A percentile compares a stretch with the other conserved stretches of the same genome.
Conservation (phyloP, 2,113 vertebrate genomes). For the Percopsis transmontana region DNA sequence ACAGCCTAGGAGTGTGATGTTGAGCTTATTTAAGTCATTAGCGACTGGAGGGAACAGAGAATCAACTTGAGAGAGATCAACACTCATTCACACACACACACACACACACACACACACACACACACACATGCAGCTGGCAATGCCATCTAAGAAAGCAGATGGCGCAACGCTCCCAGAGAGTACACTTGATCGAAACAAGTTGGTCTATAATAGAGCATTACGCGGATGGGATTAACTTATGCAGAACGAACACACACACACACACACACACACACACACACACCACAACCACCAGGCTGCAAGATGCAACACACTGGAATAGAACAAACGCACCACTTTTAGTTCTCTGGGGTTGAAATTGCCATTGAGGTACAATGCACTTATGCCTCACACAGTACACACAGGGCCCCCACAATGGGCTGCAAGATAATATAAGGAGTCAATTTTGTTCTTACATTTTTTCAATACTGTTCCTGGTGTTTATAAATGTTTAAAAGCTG, state of each 20-base stretch:
- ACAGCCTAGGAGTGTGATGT: constrained; percentile 50
- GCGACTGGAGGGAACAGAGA: constrained; percentile 43
- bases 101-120: constrained; percentile 10
- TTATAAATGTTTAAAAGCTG: no score
- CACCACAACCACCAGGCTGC: constrained; percentile 10
- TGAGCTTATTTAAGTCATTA: constrained; percentile 67
- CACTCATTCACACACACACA: constrained; percentile 8
- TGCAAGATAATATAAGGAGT: no score
- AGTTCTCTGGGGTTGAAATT: no score
- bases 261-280: constrained; percentile 25
- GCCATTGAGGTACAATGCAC: no score
- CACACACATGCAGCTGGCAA: constrained; percentile 21
- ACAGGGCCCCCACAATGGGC: no score
- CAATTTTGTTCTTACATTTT: no score
- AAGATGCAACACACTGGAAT: not conserved
- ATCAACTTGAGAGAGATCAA: constrained; percentile 6
- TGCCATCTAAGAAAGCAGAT: constrained; percentile 59
- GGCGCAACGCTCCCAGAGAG: constrained; percentile 58
- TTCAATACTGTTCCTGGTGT: no score
- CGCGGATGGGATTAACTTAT: constrained; percentile 48
- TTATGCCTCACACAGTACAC: no score
- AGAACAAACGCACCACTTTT: no score
- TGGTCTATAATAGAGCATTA: constrained; percentile 67
- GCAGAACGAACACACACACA: constrained; percentile 29
- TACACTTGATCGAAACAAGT: constrained; percentile 63